phyloP scores from a whole-genome alignment of 2,113 vertebrate species.

The Passer montanus region DNA sequence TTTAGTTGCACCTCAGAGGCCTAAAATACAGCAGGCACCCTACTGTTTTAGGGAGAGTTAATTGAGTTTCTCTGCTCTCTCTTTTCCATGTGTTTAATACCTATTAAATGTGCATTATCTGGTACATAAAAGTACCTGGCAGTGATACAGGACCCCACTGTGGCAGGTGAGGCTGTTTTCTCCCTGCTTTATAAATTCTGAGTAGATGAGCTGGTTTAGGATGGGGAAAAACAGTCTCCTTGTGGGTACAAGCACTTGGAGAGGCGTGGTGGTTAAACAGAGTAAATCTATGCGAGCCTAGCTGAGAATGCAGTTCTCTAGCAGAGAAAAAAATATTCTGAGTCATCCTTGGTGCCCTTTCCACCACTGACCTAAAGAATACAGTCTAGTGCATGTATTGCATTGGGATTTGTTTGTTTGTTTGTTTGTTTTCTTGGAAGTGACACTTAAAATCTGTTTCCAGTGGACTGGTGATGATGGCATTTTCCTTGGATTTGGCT shows the following conservation, averaged over 20 bases:
- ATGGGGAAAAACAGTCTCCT: neutral
- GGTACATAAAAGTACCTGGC: neutral
- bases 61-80: slow-evolving; percentile 7
- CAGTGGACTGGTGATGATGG: neutral
- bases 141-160: neutral
- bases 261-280: neutral
- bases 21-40: neutral
- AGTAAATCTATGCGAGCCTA: neutral
- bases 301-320: neutral
- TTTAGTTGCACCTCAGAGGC: neutral
- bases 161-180: neutral
- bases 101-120: neutral
- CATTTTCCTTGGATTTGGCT: neutral
- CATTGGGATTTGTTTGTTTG: neutral
- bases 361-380: neutral
- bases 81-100: slow-evolving; percentile 1
- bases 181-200: neutral
- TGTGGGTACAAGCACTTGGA: neutral
- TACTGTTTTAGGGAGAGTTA: neutral
- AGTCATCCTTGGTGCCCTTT: neutral
- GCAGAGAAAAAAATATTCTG: neutral
- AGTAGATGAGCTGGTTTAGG: neutral
- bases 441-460: neutral
- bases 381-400: neutral
- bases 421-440: neutral